These are phyloP conservation scores for Limnothrissa miodon DNA, from an alignment of 2,113 vertebrate species.

Conservation along the genomic window DNA sequence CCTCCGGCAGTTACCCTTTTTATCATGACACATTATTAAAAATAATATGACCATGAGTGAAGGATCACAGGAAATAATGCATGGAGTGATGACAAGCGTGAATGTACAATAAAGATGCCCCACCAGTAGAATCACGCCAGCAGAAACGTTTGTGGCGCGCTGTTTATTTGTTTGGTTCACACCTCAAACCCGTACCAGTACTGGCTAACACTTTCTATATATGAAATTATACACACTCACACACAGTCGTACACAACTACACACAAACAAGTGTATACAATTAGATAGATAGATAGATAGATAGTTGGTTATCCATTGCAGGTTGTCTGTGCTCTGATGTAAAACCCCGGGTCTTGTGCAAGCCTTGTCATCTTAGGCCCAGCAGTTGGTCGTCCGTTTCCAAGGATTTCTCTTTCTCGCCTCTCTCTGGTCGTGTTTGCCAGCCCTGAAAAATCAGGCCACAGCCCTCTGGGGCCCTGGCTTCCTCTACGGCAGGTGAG, in stretches of 20 bases:
- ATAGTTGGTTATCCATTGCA: background rate
- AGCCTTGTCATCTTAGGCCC: background rate
- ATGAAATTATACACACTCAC: too few relatives aligned
- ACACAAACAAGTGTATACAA: background rate
- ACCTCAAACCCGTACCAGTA: background rate
- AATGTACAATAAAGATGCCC: background rate
- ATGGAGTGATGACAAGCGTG: background rate
- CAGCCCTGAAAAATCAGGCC: background rate
- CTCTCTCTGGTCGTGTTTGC: background rate
- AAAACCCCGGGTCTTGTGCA: background rate
- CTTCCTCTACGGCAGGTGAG: background rate
- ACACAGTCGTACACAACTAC: background rate
- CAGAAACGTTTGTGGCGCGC: too few relatives aligned
- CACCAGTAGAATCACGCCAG: background rate
- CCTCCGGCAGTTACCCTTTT: background rate
- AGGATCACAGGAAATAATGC: background rate
- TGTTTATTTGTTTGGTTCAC: background rate
- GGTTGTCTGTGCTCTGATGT: background rate
- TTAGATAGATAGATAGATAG: too few relatives aligned
- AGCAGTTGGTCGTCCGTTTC: background rate
- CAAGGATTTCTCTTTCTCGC: background rate
- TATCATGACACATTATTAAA: background rate
- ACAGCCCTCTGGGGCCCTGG: background rate
- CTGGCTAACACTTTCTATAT: background rate
- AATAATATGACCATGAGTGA: background rate